Evolutionary conservation across 1,140 invertebrate genomes (phyloP), one percentile per base, ranked within the genome.

Genomic region (Lutraria rhynchaena): DNA sequence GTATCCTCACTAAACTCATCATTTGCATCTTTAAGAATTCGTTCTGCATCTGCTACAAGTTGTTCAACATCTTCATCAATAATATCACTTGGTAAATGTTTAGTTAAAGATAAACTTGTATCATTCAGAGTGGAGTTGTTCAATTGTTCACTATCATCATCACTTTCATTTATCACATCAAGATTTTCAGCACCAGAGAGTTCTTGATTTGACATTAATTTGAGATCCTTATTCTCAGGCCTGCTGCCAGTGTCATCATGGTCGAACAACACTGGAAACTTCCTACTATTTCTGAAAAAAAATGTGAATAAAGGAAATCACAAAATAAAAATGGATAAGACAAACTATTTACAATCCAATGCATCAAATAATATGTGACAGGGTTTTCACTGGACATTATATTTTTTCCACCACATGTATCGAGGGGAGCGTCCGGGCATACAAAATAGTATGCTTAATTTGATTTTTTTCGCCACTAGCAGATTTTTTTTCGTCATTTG

Each of bases 61-160:
- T 80, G 61, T 41, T 80, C 76, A 27, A 69, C 63, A 41, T 33
- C 29, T 31, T 70, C 63, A 70, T 77, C 75, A 55, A 22, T 22
- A 53, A 57, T 67, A 67, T 77, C 75, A 51, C 33, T 57, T 29
- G 57, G 74, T 2, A 76, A 58, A 76, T 63, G 74, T 63, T 63
- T 63, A 46, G 57, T 63, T 44, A 76, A 63, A 22, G 74, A 76
- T 24, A 65, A 46, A 76, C 74, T 76, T 63, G 44, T 33, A 19
- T 63, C 49, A 63, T 63, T 65, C 17, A 63, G 19, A n/a, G 46
- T 60, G 27, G 24, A 27, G 17, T 31, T 51, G 17, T 77, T 61
- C 65, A 17, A 55, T 44, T 55, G 58, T 37, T 33, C 29, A 9
- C 17, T 22, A 29, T 46, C 29, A 24, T 29, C 75, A 51, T 29